A percentile compares a stretch with the other conserved stretches of the same genome.
Evolutionary conservation across 2,797 vertebrate genomes (phyloP).

Genomic region (Oreochromis mossambicus): DNA sequence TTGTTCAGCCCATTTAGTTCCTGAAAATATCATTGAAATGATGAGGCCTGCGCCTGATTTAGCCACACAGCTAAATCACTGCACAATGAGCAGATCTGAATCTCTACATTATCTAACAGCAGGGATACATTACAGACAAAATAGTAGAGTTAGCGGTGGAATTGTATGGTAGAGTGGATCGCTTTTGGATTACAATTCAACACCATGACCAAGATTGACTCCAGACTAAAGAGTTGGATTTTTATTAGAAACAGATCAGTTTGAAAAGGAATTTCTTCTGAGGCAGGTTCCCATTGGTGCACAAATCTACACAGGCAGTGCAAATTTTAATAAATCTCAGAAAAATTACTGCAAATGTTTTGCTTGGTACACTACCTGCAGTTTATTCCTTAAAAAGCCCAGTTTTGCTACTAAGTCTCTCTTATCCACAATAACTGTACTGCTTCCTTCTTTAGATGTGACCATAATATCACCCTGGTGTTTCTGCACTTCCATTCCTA

Average conservation of each 20-base stretch:
- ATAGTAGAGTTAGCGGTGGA: background rate
- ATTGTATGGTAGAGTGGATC: background rate
- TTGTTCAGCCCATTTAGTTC: constrained; percentile 25
- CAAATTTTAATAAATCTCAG: background rate
- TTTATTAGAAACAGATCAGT: background rate
- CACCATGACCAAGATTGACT: background rate
- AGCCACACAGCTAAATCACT: constrained; percentile 15
- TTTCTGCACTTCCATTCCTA: background rate
- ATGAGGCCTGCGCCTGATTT: background rate
- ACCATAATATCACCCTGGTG: background rate
- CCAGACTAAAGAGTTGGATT: background rate
- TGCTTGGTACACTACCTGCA: background rate
- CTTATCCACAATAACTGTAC: background rate
- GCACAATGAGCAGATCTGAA: constrained; percentile 21
- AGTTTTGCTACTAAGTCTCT: background rate
- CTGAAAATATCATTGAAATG: constrained; percentile 21
- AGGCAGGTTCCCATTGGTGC: background rate
- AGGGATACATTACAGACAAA: background rate
- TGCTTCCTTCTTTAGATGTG: background rate
- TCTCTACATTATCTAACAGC: background rate
- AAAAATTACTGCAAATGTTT: background rate
- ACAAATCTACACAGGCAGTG: background rate
- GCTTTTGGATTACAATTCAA: background rate
- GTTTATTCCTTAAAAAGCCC: background rate
- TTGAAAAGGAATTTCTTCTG: background rate